phyloP scores from a whole-genome alignment of 2,888 invertebrate genomes.

The Volucella inflata region DNA sequence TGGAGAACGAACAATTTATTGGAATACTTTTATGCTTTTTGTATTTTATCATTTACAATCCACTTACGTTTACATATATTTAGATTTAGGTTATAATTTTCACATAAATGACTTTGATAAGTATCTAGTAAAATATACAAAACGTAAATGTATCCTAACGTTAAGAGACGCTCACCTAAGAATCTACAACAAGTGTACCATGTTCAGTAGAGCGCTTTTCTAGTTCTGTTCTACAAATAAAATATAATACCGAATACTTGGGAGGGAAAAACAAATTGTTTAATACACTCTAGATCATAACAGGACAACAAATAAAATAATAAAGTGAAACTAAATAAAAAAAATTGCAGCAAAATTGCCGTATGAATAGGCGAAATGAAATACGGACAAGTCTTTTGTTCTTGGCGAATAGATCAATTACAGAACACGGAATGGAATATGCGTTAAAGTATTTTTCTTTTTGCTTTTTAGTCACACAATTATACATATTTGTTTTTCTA shows the following conservation, averaged over 20 bases:
- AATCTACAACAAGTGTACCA: conserved; percentile 30
- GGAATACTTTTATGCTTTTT: conserved; percentile 76
- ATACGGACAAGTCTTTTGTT: conserved; percentile 37
- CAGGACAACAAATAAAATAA: conserved; percentile 42
- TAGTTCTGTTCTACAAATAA: conserved; percentile 30
- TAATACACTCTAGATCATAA: conserved; percentile 27
- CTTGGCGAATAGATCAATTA: conserved; percentile 44
- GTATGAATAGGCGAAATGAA: not conserved
- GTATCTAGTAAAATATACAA: conserved; percentile 46
- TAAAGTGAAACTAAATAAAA: conserved; percentile 12
- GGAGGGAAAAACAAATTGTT: conserved; percentile 20
- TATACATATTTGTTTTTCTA: conserved; percentile 34
- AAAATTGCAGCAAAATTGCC: conserved; percentile 1
- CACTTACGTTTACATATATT: conserved; percentile 70
- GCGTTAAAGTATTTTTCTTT: too few species aligned
- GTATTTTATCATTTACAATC: conserved; percentile 74
- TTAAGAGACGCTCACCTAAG: conserved; percentile 25
- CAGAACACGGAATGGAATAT: conserved; percentile 62
- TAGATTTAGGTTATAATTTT: conserved; percentile 67
- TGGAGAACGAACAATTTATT: conserved; percentile 78
- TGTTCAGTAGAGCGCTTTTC: conserved; percentile 38
- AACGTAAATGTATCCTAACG: conserved; percentile 26
- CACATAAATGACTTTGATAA: conserved; percentile 61
- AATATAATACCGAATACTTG: conserved; percentile 50
- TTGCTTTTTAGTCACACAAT: conserved; percentile 54